Percentiles rank a stretch among this genome's conserved stretches.
phyloP scores from a whole-genome alignment of 2,113 vertebrate species.

The Mesoclemmys tuberculata region DNA sequence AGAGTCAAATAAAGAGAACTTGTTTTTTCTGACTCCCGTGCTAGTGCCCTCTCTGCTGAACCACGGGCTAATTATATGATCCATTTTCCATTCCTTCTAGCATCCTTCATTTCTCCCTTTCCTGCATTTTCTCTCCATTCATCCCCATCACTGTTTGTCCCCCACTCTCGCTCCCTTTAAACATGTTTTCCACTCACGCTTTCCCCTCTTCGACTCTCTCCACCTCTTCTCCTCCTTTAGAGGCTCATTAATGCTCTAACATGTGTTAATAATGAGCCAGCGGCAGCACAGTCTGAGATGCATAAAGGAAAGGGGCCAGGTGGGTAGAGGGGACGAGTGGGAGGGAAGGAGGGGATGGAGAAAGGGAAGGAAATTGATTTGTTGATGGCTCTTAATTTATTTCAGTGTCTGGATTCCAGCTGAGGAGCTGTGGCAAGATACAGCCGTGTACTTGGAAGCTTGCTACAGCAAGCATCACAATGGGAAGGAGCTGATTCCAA shows the following conservation, averaged over 20 bases:
- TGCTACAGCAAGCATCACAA: not conserved
- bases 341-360: not conserved
- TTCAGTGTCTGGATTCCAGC: not conserved
- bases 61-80: slow-evolving; percentile 38
- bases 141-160: slow-evolving; percentile 25
- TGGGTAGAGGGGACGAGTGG: not conserved
- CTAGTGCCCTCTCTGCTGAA: not conserved
- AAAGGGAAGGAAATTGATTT: not conserved
- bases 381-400: not conserved
- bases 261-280: slow-evolving; percentile 33
- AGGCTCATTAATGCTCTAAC: not conserved
- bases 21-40: not conserved
- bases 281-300: not conserved
- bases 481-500: not conserved
- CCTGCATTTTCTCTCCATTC: slow-evolving; percentile 47
- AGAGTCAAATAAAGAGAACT: not conserved
- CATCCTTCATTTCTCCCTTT: slow-evolving; percentile 30
- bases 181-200: not conserved
- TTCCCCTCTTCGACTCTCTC: not conserved
- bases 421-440: not conserved
- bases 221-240: not conserved
- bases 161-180: not conserved
- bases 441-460: fast-evolving
- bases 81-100: slow-evolving; percentile 43
- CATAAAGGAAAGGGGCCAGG: not conserved